Evolutionary conservation across 2,797 vertebrate genomes (phyloP).

Genomic region (Orientallactaga sibirica): DNA sequence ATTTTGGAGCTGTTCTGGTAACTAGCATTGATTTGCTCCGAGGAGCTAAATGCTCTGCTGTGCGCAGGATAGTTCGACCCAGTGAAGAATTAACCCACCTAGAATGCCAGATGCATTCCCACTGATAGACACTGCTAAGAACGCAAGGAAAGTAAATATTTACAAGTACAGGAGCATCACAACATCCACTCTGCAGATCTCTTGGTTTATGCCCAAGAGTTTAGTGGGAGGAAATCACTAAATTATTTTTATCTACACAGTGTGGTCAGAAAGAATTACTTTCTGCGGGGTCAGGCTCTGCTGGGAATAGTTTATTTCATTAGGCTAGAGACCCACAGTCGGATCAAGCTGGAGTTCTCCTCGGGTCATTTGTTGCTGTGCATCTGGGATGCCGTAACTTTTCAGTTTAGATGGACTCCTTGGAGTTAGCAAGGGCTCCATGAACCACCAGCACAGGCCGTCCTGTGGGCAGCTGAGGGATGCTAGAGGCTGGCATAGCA

Average conservation of each 20-base stretch:
- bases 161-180: constrained; percentile 43
- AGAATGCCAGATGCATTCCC: constrained; percentile 3
- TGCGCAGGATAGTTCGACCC: not conserved
- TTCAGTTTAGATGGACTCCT: not conserved
- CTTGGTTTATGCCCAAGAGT: constrained; percentile 71
- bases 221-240: constrained; percentile 76
- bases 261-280: constrained; percentile 69
- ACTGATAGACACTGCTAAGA: constrained; percentile 28
- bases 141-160: constrained; percentile 43
- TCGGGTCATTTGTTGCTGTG: not conserved
- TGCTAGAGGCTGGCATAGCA: not conserved
- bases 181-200: constrained; percentile 53
- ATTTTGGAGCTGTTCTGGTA: not conserved
- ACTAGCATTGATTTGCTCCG: not conserved
- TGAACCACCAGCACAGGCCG: not conserved
- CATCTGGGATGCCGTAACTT: not conserved
- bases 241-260: constrained; percentile 79
- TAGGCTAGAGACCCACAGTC: constrained; percentile 53
- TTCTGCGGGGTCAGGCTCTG: constrained; percentile 62
- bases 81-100: not conserved
- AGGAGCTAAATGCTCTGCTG: not conserved
- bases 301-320: constrained; percentile 76
- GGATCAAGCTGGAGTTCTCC: not conserved
- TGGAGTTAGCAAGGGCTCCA: rapidly evolving
- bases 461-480: not conserved